Evolutionary conservation across 1,140 invertebrate species (phyloP).

Genomic region (Dermatophagoides farinae): DNA sequence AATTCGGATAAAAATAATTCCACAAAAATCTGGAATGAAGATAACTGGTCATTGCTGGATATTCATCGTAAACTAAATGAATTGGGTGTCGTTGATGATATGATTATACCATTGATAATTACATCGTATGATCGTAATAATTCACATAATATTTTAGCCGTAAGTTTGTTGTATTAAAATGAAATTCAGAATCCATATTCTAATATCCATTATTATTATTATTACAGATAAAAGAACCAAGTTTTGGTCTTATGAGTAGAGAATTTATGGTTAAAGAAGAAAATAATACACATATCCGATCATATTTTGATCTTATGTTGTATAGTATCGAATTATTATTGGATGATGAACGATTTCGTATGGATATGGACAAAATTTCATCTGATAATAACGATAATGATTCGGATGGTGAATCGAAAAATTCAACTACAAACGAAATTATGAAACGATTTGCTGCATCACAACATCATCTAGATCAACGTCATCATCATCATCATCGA

Average conservation of each 20-base stretch:
- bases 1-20: no score
- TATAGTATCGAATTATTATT: slow-evolving; percentile 70
- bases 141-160: slow-evolving; percentile 56
- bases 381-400: no score
- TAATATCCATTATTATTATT: not conserved
- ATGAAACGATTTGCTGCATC: not conserved
- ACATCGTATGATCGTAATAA: slow-evolving; percentile 64
- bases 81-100: slow-evolving; percentile 64
- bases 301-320: slow-evolving; percentile 31
- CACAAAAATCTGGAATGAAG: slow-evolving; percentile 27
- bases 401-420: no score
- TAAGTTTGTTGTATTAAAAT: slow-evolving; percentile 23
- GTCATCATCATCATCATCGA: not conserved
- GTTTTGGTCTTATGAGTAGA: slow-evolving; percentile 49
- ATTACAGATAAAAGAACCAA: slow-evolving; percentile 65
- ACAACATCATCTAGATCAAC: no score
- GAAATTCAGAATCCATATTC: not conserved
- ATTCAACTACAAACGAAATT: no score
- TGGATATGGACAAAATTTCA: no score
- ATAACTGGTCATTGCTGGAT: slow-evolving; percentile 50
- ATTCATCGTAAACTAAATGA: slow-evolving; percentile 55
- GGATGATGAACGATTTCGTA: slow-evolving; percentile 22
- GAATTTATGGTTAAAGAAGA: slow-evolving; percentile 40
- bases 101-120: slow-evolving; percentile 76
- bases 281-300: slow-evolving; percentile 30